Evolutionary conservation across 2,797 vertebrate genomes (phyloP).

Genomic region (Parotocinclus haroldoi): DNA sequence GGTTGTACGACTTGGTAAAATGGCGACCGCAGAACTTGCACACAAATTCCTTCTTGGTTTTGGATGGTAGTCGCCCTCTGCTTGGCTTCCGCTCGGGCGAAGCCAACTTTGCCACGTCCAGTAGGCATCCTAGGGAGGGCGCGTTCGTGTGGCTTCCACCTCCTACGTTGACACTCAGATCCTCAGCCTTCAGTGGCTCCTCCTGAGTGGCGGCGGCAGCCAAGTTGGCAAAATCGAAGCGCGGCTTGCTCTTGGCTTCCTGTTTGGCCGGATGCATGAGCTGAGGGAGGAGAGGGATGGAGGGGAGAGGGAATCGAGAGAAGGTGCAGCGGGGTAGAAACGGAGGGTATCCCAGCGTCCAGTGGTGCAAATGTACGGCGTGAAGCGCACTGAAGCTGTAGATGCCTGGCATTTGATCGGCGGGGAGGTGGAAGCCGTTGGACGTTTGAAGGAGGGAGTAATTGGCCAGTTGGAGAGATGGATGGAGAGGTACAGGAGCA

Average conservation of each 20-base stretch:
- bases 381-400: slow-evolving; percentile 95
- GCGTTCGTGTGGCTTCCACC: slow-evolving; percentile 37
- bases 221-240: slow-evolving; percentile 97
- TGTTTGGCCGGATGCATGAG: slow-evolving; percentile 80
- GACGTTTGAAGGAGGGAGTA: slow-evolving; percentile 93
- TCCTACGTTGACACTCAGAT: slow-evolving; percentile 70
- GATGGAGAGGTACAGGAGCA: slow-evolving; percentile 91
- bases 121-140: slow-evolving; percentile 76
- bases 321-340: slow-evolving; percentile 88
- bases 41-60: slow-evolving; percentile 91
- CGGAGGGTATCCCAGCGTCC: slow-evolving; percentile 91
- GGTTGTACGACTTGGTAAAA: slow-evolving; percentile 90
- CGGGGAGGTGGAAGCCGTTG: slow-evolving; percentile 85
- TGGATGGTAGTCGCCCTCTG: slow-evolving; percentile 81
- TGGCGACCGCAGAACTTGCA: slow-evolving; percentile 90
- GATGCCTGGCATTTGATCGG: slow-evolving; percentile 86
- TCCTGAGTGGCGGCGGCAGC: slow-evolving; percentile 93
- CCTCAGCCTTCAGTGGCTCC: slow-evolving; percentile 86
- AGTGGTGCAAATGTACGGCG: slow-evolving; percentile 93
- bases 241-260: slow-evolving; percentile 87
- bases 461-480: slow-evolving; percentile 90
- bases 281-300: slow-evolving; percentile 86
- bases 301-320: slow-evolving; percentile 84
- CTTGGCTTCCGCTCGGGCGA: slow-evolving; percentile 88
- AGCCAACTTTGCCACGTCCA: slow-evolving; percentile 86